Evolutionary conservation across 2,888 invertebrate species (phyloP), one percentile per base, ranked within the genome.

Genomic region (Volucella zonaria): DNA sequence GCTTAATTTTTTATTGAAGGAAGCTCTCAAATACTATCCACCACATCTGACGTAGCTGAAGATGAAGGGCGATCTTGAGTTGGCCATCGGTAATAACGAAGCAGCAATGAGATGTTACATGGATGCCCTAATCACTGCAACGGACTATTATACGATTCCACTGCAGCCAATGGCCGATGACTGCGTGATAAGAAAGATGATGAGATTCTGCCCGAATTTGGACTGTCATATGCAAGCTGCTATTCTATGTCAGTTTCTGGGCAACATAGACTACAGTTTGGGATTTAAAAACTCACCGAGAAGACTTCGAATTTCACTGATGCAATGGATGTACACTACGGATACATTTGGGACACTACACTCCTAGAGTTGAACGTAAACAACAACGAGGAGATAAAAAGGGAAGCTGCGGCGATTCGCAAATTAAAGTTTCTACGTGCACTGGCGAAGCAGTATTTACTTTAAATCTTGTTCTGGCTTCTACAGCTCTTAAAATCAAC

Each of bases 281-380:
- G 98, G 98, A 0, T 98, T 98, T 92, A 97, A 98, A 91, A 96
- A 96, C 94, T 98, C 70, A 95, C 97, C 0, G 98, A 98, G 89
- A 96, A 95, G 92, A 94, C 95, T 51, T 90, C 92, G 10, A 93
- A 93, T 88, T 94, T 94, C 82, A 95, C 96, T 14, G 98, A 99
- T 91, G 97, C 97, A 2, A 97, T 97, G 94, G 98, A 98, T 92
- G 96, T 96, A 0, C 97, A 98, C 92, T 98, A 98, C 92, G 95
- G 96, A 77, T 98, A 97, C 90, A 95, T 99, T 87, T 99, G 98
- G 98, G 98, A 99, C 91, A 95, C 96, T 3, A 98, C 97, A n/a
- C 94, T 99, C 64, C 93, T 99, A 42, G 99, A 99, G 90, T 98
- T 99, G 56, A 99, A 99, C 93, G 96, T 97, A 0, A 98, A 97